These are phyloP conservation scores for Cetoscarus ocellatus DNA, from an alignment of 2,797 vertebrate genomes.

Conservation along the genomic window DNA sequence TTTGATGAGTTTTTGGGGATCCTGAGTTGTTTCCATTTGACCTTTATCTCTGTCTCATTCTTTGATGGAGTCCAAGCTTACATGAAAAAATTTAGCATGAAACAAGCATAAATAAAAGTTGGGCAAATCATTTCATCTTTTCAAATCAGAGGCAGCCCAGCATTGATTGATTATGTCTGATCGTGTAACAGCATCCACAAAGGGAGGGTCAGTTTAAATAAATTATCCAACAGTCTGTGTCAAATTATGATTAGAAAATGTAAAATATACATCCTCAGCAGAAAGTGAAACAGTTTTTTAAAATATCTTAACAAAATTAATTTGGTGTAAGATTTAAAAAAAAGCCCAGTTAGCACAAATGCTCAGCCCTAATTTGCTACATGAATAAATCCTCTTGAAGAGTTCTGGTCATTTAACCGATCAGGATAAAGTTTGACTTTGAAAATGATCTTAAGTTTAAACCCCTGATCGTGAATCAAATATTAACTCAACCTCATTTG, in stretches of 20 bases:
- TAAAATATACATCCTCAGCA: neutral
- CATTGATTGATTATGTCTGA: no score
- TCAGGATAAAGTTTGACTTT: slow-evolving; percentile 11
- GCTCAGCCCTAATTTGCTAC: neutral
- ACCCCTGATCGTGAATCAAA: slow-evolving; percentile 43
- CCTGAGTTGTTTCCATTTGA: no score
- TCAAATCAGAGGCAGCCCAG: no score
- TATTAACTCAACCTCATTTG: slow-evolving; percentile 42
- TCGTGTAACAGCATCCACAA: no score
- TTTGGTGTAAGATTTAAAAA: neutral
- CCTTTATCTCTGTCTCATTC: no score
- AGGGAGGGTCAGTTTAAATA: no score
- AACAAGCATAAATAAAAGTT: no score
- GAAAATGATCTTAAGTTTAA: slow-evolving; percentile 33
- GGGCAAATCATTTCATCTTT: no score
- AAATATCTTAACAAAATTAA: neutral
- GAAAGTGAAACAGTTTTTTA: neutral
- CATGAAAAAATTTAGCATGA: no score
- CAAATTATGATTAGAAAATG: neutral
- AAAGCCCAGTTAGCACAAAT: neutral
- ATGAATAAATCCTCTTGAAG: slow-evolving; percentile 1
- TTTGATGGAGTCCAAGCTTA: no score
- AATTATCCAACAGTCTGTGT: no score
- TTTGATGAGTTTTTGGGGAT: no score
- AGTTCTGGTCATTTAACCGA: neutral